Percentiles rank a stretch among this genome's conserved stretches.
phyloP scores from a whole-genome alignment of 2,888 invertebrate genomes.

The Microplitis manilae region DNA sequence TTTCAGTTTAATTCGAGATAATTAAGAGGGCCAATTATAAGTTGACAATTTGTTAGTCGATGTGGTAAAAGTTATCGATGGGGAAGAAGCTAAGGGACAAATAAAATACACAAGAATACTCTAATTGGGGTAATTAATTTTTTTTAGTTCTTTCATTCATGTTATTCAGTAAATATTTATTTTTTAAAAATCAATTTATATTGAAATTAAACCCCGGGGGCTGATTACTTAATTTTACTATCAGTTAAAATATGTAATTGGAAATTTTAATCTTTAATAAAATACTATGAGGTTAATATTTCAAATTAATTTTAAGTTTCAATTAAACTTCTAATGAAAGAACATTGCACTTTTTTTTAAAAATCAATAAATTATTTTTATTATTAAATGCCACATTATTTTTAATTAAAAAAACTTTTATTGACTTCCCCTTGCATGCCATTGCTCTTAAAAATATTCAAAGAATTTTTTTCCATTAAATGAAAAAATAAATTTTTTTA shows the following conservation, averaged over 20 bases:
- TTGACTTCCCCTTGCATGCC: no score
- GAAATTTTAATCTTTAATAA: neutral
- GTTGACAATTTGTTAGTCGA: slow-evolving; percentile 56
- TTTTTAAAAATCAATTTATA: neutral
- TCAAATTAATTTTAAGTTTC: neutral
- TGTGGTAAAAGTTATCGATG: slow-evolving; percentile 36
- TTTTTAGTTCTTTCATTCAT: neutral
- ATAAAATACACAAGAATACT: neutral
- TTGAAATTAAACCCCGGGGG: neutral
- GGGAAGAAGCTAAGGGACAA: neutral
- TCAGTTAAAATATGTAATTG: neutral
- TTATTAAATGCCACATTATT: no score
- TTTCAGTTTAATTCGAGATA: slow-evolving; percentile 56
- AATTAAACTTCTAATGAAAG: neutral
- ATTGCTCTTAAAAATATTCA: no score
- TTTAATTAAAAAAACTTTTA: no score
- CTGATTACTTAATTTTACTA: neutral
- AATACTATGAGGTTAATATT: neutral
- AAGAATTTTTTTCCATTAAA: no score
- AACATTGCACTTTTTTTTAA: neutral
- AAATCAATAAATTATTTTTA: no score
- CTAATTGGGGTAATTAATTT: neutral
- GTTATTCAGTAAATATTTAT: neutral
- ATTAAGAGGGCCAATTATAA: slow-evolving; percentile 61
- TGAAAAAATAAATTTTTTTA: no score